Base-by-base conservation (phyloP, 2,888 invertebrate species). In the Drosophila maculinotata region DNA sequence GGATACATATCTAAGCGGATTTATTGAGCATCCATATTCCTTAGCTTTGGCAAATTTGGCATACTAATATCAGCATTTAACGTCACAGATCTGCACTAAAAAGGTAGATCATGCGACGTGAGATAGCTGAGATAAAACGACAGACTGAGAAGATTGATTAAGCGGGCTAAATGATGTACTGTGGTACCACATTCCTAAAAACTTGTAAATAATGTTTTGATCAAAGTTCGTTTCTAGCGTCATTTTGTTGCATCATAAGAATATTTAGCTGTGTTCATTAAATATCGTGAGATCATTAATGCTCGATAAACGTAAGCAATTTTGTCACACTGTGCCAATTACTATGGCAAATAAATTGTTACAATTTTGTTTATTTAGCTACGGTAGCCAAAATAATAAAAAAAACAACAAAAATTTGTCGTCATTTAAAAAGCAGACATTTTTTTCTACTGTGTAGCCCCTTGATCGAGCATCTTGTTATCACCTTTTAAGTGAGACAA, bases 401-500 rank as follows among this genome's bases (percentile, higher is more conserved):
- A 58, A 51, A 5, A 38, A n/a, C 7, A 38, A 4, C 23, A 15
- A 12, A 3, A 44, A 59, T 59, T 63, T 63, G 53, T 58, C 28
- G 57, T 41, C 31, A 28, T 47, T 51, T 45, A 15, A 26, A 57
- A 23, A 57, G n/a, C 26, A 57, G 20, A 20, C 20, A 23, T 56
- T 47, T 35, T 35, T 15, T 30, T 51, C 45, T 68, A 6, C 35
- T 35, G 28, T 66, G 33, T 64, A 17, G 51, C 42, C 47, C 45
- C 45, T 60, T 44, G 39, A 63, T 67, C 76, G 69, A 84, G 82
- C 82, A 81, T 69, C 79, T 76, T 82, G 83, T 87, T 82, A 80
- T 84, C 85, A 77, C 87, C 88, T 84, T 89, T 80, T 84, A 88
- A 86, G 89, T 79, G 80, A 69, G 83, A 82, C 74, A 86, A 71